Evolutionary conservation across 2,797 vertebrate species (phyloP), one percentile per base, ranked within the genome.

Genomic region (Onychomys arenicola): DNA sequence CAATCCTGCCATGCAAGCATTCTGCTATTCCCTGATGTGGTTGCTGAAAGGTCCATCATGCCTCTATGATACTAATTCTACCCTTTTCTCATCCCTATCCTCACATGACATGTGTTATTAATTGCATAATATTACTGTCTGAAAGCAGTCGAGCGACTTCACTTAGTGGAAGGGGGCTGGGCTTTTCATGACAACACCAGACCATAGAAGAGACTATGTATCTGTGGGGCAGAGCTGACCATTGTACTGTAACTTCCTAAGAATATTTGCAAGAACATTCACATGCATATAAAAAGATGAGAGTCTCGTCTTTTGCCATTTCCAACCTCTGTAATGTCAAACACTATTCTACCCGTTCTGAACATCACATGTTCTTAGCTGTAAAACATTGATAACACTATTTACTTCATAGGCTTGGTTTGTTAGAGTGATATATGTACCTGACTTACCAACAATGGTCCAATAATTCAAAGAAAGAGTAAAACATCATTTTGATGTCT

Each of bases 401-500:
- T 9, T 40, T 69, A 40, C 29, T 67, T 90, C 32, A 86, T 5
- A 78, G 65, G 16, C 3, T 78, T 67, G 5, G 52, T 90, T 69
- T 81, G 78, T 49, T 71, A 40, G 43, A 34, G 63, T 67, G 8
- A 32, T 46, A 19, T 61, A 43, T 43, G 73, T 89, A 52, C 69
- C 5, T 89, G 63, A 92, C 55, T 89, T 69, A 91, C 23, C 37
- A 75, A 13, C 87, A 59, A 69, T 16, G 34, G 2, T 52, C 25
- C 32, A 80, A 14, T 69, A 40, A 94, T 76, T 85, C 93, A 21
- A 89, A 95, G 83, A 10, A 4, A 92, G 1, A 27, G 1, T 82
- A 14, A 83, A 86, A 34, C 43, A 16, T 95, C 95, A 75, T 61
- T 43, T 94, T 92, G 29, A 37, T 76, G 65, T 63, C 75, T 77